Evolutionary conservation across 2,888 invertebrate genomes (phyloP), one percentile per base, ranked within the genome.

Genomic region (Abrostola tripartita): DNA sequence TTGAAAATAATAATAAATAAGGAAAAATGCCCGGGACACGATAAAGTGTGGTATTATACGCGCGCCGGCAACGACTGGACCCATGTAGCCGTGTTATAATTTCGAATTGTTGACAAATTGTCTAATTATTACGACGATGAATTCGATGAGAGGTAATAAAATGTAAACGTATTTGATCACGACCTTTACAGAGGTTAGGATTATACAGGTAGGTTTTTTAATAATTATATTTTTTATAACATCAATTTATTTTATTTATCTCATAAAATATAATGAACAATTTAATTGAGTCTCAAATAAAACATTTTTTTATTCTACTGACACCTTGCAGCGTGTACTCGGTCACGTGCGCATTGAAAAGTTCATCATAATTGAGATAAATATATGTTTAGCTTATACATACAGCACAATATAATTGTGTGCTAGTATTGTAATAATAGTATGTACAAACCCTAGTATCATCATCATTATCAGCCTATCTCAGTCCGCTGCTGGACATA

Each of bases 131-230:
- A 71, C 78, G 65, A 74, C 75, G 82, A 84, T 81, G 84, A 88
- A 86, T 86, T 87, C 88, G 87, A 90, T 90, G 84, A 78, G 70
- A 84, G 81, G 79, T 84, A 86, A 88, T 85, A 80, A 77, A 71
- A 56, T 70, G 52, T 69, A 61, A 68, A 69, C 61, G 63, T 81
- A 75, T 79, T 78, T 75, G 75, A 81, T 79, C 76, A 55, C 61
- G 78, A 76, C 79, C 76, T 76, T 68, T n/a, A 1, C 35, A 47
- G 59, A 68, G 66, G 65, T 68, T 56, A 75, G 6, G 9, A 40
- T 42, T 70, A 54, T 74, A 83, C 68, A 82, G 80, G 41, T 76
- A 24, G 5, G 11, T 37, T 44, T 6, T 6, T 59, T 57, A 37
- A 11, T 37, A 36, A 55, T 14, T 0, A 6, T 5, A 53, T 35